Base-by-base conservation (phyloP, 2,888 invertebrate species). In the Muscina levida region DNA sequence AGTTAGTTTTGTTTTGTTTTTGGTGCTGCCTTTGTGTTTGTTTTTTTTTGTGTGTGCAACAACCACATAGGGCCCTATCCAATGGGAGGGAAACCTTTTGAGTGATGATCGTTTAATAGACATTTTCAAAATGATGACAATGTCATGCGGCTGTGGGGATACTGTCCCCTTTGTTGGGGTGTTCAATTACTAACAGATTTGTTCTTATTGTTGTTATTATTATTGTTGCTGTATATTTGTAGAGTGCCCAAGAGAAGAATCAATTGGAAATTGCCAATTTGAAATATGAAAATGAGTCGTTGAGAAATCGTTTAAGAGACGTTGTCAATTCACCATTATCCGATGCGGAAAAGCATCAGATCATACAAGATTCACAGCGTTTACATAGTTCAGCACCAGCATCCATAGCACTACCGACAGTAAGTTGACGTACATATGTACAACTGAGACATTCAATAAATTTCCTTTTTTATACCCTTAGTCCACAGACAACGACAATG, bases 281-380 rank as follows among this genome's bases (percentile, higher is more conserved):
- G 75, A 92, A 93, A 79, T 95, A 95, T 89, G 96, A 96, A 92
- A 95, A 96, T 91, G 94, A 94, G 70, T 92, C 93, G 83, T 90
- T 96, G 87, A 93, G 95, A 83, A 94, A 94, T 89, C 93, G 95
- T 84, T 92, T 96, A 85, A 93, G 95, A 84, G 95, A 95, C 90
- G 95, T 96, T 73, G 93, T 94, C 53, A 95, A 95, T 91, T 95
- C 96, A 80, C 95, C 96, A 83, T 91, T 96, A 83, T 95, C 95
- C 66, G 96, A 96, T 91, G 94, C 94, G 85, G 95, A 96, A 91
- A 96, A 96, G 91, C 94, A 95, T 86, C 95, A 95, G 90, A 92
- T 95, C 87, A 91, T 95, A 88, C 92, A 95, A 86, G 95, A 95
- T 88, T 92, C 92, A 86, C 91, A 92, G 57, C 92, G 94, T 85